Conservation (phyloP, 2,888 invertebrate genomes). For the Adelphocoris suturalis region DNA sequence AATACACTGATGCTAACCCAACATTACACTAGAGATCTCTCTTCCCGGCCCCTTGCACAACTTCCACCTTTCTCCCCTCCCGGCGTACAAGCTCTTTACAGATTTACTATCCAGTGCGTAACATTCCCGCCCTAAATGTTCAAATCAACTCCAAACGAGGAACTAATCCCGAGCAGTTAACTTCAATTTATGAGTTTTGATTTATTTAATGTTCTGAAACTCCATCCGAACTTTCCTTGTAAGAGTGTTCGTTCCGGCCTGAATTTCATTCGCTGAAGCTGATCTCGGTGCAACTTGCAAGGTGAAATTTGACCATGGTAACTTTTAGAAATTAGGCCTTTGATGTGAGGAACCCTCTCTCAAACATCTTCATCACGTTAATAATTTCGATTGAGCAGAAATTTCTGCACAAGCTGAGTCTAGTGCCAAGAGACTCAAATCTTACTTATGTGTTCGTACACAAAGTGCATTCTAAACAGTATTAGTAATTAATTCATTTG, state of each 20-base stretch:
- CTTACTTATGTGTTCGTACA: too few species aligned
- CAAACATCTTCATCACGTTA: too few species aligned
- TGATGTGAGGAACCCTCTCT: too few species aligned
- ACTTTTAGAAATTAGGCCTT: too few species aligned
- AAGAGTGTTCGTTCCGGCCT: neutral
- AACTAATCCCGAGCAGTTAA: constrained; percentile 50
- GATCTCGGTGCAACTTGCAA: neutral
- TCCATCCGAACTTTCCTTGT: neutral
- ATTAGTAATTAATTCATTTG: too few species aligned
- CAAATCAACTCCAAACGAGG: constrained; percentile 22
- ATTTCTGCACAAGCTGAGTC: too few species aligned
- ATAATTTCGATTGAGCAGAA: too few species aligned
- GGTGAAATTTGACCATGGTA: too few species aligned
- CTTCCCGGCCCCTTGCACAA: neutral
- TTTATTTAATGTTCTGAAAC: constrained; percentile 33
- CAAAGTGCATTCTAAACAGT: too few species aligned
- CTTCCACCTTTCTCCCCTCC: constrained; percentile 13
- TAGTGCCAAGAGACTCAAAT: too few species aligned
- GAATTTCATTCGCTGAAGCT: neutral
- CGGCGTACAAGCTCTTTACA: constrained; percentile 1
- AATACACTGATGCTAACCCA: constrained; percentile 42
- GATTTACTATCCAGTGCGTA: constrained; percentile 1
- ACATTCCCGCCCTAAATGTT: constrained; percentile 1
- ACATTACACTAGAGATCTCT: constrained; percentile 38
- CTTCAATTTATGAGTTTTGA: constrained; percentile 48